Evolutionary conservation across 2,888 invertebrate genomes (phyloP).

Genomic region (Drosophila incognita): DNA sequence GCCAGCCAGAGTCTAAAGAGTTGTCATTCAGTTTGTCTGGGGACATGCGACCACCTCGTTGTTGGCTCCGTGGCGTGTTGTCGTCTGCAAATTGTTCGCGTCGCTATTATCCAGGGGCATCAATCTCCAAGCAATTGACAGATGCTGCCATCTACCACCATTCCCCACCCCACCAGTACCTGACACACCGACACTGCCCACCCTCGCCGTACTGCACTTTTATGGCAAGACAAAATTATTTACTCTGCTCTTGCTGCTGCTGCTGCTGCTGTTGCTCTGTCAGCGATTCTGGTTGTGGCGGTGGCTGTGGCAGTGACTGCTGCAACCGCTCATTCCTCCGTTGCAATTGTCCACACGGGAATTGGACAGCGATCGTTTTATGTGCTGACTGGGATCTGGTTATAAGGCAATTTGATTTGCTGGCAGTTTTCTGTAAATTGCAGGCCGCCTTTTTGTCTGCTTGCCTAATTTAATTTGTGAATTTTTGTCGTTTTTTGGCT

Average conservation of each 20-base stretch:
- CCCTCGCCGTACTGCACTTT: conserved; percentile 59
- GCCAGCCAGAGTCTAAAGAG: conserved; percentile 65
- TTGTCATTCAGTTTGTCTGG: conserved; percentile 75
- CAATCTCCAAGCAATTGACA: conserved; percentile 77
- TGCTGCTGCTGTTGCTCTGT: conserved; percentile 1
- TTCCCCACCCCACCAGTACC: background rate
- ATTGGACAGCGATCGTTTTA: conserved; percentile 62
- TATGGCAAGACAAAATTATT: conserved; percentile 78
- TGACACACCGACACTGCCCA: conserved; percentile 17
- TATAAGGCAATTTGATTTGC: conserved; percentile 78
- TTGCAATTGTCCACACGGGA: conserved; percentile 76
- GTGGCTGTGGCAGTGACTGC: conserved; percentile 1
- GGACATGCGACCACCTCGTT: conserved; percentile 57
- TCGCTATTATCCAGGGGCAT: conserved; percentile 81
- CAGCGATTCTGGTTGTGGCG: conserved; percentile 6
- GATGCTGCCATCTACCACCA: conserved; percentile 53
- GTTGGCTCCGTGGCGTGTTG: conserved; percentile 61
- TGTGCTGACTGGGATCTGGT: conserved; percentile 40
- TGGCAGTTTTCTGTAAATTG: conserved; percentile 71
- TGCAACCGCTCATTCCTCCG: conserved; percentile 26
- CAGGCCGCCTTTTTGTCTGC: conserved; percentile 66
- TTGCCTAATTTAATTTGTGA: conserved; percentile 74
- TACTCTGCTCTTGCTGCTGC: conserved; percentile 50
- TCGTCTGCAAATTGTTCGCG: conserved; percentile 79
- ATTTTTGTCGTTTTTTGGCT: conserved; percentile 45